Base-by-base conservation (phyloP, 2,797 vertebrate genomes). In the Poecilia wingei region DNA sequence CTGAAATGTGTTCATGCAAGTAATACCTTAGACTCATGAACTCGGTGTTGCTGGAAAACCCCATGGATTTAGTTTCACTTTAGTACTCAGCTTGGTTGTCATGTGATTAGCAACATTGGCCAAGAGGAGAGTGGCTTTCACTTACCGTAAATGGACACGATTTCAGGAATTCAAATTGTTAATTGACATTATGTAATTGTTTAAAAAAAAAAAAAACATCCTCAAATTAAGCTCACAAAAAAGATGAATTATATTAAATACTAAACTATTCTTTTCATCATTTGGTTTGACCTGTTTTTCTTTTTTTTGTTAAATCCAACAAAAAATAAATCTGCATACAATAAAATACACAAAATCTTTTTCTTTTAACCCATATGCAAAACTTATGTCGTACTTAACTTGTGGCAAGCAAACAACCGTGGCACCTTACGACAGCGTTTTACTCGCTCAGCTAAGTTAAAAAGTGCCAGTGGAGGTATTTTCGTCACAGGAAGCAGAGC, bases 401-500 rank as follows among this genome's bases (percentile, higher is more conserved):
- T 69, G 39, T 25, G 20, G 20, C 5, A n/a, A 69, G 12, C 5
- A 53, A 53, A 53, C 9, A 39, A 28, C 6, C 31, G 14, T 2
- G 0, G n/a, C 55, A 0, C 22, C 39, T 43, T 69, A 41, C 33
- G 3, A 39, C 57, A 72, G 25, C 64, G 16, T 53, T 6, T 43
- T 51, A 41, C 39, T 75, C 33, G 61, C 13, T 76, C 36, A 41
- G 13, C 36, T 57, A 31, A 57, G 22, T 53, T 53, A 72, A 61
- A 68, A 73, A 1, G 47, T 76, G 72, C 46, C 47, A 18, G 3
- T 16, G 2, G 57, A 20, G n/a, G 8, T 79, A 51, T 83, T 93
- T 92, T 88, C 78, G 76, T 64, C 83, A 89, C 87, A 95, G 92
- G 94, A 95, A 94, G 87, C 76, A 77, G 85, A 86, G 73, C 90